Evolutionary conservation across 2,797 vertebrate species (phyloP), one percentile per base, ranked within the genome.

Genomic region (Cebuella pygmaea): DNA sequence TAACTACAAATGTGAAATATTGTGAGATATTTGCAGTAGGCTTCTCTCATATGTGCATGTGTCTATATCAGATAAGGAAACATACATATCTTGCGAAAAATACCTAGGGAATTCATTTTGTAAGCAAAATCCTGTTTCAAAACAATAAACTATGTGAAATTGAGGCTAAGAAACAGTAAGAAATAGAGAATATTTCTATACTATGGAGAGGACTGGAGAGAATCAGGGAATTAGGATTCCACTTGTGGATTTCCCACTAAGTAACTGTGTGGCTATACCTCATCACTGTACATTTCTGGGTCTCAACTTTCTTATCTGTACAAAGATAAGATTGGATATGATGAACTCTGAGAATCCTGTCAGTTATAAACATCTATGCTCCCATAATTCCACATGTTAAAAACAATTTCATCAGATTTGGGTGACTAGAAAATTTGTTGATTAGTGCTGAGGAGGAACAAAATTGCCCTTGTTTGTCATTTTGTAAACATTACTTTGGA

Each of bases 401-500:
- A 70, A 64, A 61, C 10, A 46, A 48, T 93, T 80, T 94, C 70
- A 24, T 61, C 52, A n/a, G 3, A 30, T 85, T 90, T 88, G 19
- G 22, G 17, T 94, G 75, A 89, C 26, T 33, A 88, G n/a, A 75
- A 81, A 90, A 95, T 4, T 80, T 87, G 64, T 95, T 19, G 17
- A 41, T 48, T 76, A 52, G 12, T 92, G 61, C 33, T 70, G 67
- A 87, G 88, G 48, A 92, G 41, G 4, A 97, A 55, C 3, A 20
- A 50, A 90, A 79, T 88, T 70, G 20, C 8, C 26, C 39, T 17
- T 30, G 30, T 76, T 84, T 79, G 30, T 46, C 5, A 81, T 57
- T 95, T 91, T 89, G 50, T 36, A 87, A 91, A 86, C 83, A 36
- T 80, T 81, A 57, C 33, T 36, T 61, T 61, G 20, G n/a, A 93